Evolutionary conservation across 1,140 invertebrate genomes (phyloP).

Genomic region (Thereuonema tuberculata): DNA sequence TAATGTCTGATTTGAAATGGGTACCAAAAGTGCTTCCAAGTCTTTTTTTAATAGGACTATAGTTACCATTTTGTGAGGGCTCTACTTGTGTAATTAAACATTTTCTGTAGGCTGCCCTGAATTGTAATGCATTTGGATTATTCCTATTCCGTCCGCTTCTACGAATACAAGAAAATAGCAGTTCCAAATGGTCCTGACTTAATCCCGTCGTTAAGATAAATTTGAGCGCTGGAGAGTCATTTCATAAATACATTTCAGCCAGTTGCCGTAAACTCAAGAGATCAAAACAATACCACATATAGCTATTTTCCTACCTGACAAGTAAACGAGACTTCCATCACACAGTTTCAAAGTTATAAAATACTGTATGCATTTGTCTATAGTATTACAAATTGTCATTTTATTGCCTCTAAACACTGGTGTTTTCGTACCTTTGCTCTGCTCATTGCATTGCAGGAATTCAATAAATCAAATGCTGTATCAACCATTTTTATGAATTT

Average conservation of each 20-base stretch:
- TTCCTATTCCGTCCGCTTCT: neutral
- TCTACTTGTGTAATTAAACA: neutral
- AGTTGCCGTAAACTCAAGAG: neutral
- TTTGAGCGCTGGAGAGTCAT: neutral
- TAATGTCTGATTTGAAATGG: neutral
- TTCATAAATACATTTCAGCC: neutral
- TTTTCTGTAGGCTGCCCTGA: neutral
- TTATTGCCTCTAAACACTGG: neutral
- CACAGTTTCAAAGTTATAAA: neutral
- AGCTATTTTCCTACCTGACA: neutral
- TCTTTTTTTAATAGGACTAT: neutral
- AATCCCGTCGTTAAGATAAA: neutral
- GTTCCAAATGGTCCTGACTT: neutral
- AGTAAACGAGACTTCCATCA: neutral
- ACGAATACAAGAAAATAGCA: neutral
- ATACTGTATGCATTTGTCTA: neutral
- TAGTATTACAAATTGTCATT: neutral
- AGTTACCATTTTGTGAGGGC: neutral
- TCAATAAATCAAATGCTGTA: neutral
- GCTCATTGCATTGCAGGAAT: neutral
- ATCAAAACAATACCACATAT: neutral
- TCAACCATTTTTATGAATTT: constrained; percentile 1
- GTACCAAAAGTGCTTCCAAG: neutral
- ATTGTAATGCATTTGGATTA: neutral
- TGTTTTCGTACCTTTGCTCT: neutral